A percentile compares a stretch with the other conserved stretches of the same genome.
These are phyloP conservation scores for Percopsis omiscomaycus DNA, from an alignment of 2,797 vertebrate genomes.

Conservation along the genomic window DNA sequence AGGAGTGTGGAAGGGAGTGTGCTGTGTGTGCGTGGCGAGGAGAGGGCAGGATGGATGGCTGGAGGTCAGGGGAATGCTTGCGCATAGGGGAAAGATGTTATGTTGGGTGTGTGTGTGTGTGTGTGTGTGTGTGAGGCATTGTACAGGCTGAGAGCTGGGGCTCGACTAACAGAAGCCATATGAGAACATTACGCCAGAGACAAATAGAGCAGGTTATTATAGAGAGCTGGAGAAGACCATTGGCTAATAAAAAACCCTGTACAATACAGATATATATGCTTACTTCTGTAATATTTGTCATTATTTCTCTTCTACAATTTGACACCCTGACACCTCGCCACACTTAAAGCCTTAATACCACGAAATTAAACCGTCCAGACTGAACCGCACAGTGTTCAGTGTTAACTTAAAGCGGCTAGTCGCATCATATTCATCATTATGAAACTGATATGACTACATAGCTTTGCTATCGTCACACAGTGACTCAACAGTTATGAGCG, in stretches of 20 bases:
- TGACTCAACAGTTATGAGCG: constrained; percentile 17
- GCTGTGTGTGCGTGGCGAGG: neutral
- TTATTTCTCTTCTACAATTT: no score
- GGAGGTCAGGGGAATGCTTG: neutral
- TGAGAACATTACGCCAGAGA: constrained; percentile 8
- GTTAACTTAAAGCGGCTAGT: constrained; percentile 3
- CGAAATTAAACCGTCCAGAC: neutral
- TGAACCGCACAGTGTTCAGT: neutral
- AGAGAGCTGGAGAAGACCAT: neutral
- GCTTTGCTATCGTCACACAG: constrained; percentile 16
- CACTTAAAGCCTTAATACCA: neutral
- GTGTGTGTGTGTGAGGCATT: neutral
- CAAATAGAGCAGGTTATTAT: neutral
- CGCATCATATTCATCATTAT: constrained; percentile 2
- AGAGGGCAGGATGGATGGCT: constrained; percentile 1
- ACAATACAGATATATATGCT: no score
- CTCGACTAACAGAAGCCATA: constrained; percentile 1
- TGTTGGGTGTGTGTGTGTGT: neutral
- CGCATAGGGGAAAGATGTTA: neutral
- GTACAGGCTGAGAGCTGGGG: constrained; percentile 1
- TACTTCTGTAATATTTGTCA: no score
- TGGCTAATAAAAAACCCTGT: no score
- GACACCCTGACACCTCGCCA: no score
- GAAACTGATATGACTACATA: constrained; percentile 6
- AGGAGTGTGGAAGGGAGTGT: neutral